Base-by-base conservation (phyloP, 2,888 invertebrate genomes). In the Erebia aethiops region DNA sequence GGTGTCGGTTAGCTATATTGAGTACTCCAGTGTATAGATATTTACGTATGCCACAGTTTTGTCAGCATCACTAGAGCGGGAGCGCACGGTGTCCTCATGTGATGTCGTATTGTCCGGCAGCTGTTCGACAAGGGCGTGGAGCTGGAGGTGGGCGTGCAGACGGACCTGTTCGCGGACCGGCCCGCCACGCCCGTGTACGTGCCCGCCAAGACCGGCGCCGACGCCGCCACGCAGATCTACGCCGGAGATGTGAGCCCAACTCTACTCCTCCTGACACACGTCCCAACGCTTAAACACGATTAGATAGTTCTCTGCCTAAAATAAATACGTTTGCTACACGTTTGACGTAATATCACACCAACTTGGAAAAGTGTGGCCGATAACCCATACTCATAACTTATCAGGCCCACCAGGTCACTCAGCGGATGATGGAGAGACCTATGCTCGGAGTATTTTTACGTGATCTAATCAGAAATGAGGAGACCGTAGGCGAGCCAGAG, bases 111-210 rank as follows among this genome's bases (percentile, higher is more conserved):
- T 35, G 35, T 35, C 67, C 18, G 54, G 41, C 83, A 95, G 95
- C 87, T 96, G 66, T 95, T 95, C 82, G 96, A 96, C 78, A 95
- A 95, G 80, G 97, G 97, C 63, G 95, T 95, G 18, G 97, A 97
- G 84, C 94, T 94, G 75, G 96, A 97, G 81, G 96, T 95, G 67
- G 96, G 96, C 79, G 97, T 97, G 68, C 98, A 98, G 90, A 98
- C 98, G 35, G 98, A 98, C 88, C 94, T 97, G 79, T 97, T 97
- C 91, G 90, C 96, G 74, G 97, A 98, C 87, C 94, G 97, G 78
- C 97, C 98, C 7, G 94, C 96, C 26, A 96, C 97, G 67, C 98
- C 98, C 1, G 90, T 95, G 54, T 97, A 96, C 88, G 94, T 96
- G 76, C 96, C 97, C 9, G 96, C 95, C 71, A 97, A 97, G 90